phyloP scores from a whole-genome alignment of 2,888 invertebrate species.

The Calephelis perditalis region DNA sequence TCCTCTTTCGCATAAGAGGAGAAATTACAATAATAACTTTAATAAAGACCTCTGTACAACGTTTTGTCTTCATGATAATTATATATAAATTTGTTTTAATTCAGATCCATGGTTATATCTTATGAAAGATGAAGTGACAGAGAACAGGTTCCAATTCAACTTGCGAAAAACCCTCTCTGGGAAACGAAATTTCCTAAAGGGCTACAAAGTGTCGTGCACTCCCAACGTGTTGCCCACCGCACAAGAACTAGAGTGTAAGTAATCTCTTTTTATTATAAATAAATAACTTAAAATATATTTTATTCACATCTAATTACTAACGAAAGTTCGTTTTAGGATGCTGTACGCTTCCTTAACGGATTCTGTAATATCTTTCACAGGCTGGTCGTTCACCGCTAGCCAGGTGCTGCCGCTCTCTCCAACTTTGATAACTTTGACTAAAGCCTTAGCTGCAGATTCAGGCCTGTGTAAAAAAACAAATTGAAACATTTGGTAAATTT shows the following conservation, averaged over 20 bases:
- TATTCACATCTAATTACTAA: not conserved
- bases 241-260: conserved; percentile 61
- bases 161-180: conserved; percentile 44
- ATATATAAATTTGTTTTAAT: conserved; percentile 18
- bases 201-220: conserved; percentile 56
- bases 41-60: no score
- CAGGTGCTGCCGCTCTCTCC: conserved; percentile 21
- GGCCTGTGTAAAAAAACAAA: not conserved
- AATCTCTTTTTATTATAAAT: not conserved
- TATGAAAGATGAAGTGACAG: conserved; percentile 65
- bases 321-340: conserved; percentile 7
- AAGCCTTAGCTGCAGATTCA: conserved; percentile 14
- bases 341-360: conserved; percentile 15
- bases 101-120: conserved; percentile 79
- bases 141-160: conserved; percentile 68
- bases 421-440: conserved; percentile 30
- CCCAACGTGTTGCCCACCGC: conserved; percentile 50
- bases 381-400: conserved; percentile 9
- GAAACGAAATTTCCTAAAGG: conserved; percentile 49
- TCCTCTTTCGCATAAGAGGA: no score
- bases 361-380: conserved; percentile 10
- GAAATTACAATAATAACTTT: no score
- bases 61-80: no score
- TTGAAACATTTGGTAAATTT: no score
- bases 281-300: no score